Base-by-base conservation (phyloP, 1,140 invertebrate genomes). In the Holotrichia oblita region DNA sequence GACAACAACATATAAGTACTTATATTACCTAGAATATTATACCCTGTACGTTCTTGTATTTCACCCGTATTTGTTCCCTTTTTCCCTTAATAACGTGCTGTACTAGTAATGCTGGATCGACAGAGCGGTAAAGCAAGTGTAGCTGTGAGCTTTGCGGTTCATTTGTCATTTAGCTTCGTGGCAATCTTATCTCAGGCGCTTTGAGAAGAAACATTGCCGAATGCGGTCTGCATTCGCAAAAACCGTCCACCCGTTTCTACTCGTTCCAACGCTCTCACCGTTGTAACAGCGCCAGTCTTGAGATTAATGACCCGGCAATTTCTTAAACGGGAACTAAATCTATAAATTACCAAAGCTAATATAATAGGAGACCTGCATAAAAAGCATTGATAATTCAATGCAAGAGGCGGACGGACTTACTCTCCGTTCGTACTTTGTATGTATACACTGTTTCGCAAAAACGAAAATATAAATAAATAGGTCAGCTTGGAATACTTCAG, bases 351-450 rank as follows among this genome's bases (percentile, higher is more conserved):
- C 61, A 22, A 69, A 69, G 61, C 61, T 69, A 69, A 69, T 69
- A 69, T 69, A 69, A 69, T 69, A 69, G 61, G 61, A 69, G 61
- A 69, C 61, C 61, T 69, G 61, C 61, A 69, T 69, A 69, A 69
- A 69, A 69, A 69, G 61, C 9, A 27, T 69, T 34, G 61, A 69
- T 69, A 34, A 69, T 69, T 22, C 61, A 10, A 69, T 34, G 61
- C 48, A 69, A 14, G 22, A 69, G 27, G 22, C 61, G 20, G n/a
- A n/a, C n/a, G n/a, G n/a, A 48, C 0, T 48, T 48, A 10, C 44
- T 12, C 0, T n/a, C n/a, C 27, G 4, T 4, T 34, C 27, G 27
- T 34, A 34, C 27, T n/a, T n/a, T 34, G 27, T 4, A 4, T 34
- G 27, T 1, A 34, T 34, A 34, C 27, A 34, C 2, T 34, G 27